Evolutionary conservation across 2,888 invertebrate genomes (phyloP).

Genomic region (Hypercompe scribonia): DNA sequence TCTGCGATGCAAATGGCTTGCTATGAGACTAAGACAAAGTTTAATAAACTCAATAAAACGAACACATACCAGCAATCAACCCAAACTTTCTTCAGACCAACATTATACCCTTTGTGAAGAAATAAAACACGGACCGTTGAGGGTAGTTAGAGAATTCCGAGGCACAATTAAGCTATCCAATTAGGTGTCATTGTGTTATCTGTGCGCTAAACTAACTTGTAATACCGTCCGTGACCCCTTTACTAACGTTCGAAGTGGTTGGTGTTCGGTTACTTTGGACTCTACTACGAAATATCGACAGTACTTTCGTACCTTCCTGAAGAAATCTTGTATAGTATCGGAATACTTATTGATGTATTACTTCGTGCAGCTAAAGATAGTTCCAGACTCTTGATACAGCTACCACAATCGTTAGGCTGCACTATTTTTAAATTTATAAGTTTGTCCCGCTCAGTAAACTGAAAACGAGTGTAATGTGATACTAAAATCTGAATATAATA

Average conservation of each 20-base stretch:
- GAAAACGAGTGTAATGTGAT: no score
- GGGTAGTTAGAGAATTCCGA: slow-evolving; percentile 43
- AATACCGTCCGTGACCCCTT: slow-evolving; percentile 66
- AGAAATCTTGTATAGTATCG: background rate
- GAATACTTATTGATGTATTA: background rate
- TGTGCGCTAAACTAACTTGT: slow-evolving; percentile 58
- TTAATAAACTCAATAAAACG: background rate
- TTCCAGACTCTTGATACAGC: no score
- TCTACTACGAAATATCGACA: slow-evolving; percentile 44
- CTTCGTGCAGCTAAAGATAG: background rate
- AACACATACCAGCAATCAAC: slow-evolving; percentile 12
- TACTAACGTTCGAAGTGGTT: slow-evolving; percentile 53
- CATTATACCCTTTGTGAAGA: slow-evolving; percentile 11
- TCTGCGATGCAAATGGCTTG: no score
- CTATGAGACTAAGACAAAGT: no score
- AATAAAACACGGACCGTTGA: slow-evolving; percentile 44
- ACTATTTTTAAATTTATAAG: no score
- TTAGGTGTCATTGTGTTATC: slow-evolving; percentile 67
- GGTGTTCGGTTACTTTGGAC: slow-evolving; percentile 49
- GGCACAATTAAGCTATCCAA: slow-evolving; percentile 64
- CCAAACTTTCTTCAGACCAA: slow-evolving; percentile 14
- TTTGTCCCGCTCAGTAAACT: no score
- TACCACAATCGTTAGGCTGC: no score
- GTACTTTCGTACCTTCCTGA: background rate
- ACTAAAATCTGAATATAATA: no score